Conservation (phyloP, 2,113 vertebrate species). For the Furnarius figulus region DNA sequence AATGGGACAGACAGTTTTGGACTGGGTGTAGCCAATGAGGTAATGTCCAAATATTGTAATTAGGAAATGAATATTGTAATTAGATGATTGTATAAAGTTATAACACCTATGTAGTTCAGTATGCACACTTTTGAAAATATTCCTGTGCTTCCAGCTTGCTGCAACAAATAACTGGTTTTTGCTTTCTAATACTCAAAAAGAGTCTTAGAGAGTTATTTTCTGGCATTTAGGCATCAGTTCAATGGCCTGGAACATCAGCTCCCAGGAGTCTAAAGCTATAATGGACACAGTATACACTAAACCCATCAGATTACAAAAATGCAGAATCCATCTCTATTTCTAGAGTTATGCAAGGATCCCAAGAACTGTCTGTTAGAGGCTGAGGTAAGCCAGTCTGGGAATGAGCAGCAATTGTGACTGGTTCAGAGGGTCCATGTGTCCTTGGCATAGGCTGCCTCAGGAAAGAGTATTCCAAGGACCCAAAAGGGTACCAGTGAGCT, state of each 20-base stretch:
- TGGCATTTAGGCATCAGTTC: too few species aligned
- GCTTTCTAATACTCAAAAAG: too few species aligned
- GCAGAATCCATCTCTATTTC: background rate
- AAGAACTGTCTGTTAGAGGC: background rate
- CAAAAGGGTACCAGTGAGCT: background rate
- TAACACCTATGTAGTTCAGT: too few species aligned
- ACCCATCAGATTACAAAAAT: background rate
- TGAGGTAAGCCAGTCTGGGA: background rate
- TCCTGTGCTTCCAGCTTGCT: too few species aligned
- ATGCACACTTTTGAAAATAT: too few species aligned
- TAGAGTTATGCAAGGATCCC: background rate
- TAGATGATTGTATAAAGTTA: too few species aligned
- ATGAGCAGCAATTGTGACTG: background rate
- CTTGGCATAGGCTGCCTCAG: background rate
- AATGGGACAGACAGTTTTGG: too few species aligned
- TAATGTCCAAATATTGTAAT: too few species aligned
- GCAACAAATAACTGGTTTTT: too few species aligned
- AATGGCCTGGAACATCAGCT: background rate
- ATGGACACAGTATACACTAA: background rate
- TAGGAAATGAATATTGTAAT: too few species aligned
- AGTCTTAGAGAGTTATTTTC: too few species aligned
- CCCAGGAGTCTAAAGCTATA: background rate
- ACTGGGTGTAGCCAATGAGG: too few species aligned
- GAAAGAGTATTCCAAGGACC: background rate
- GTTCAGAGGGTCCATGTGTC: background rate